Evolutionary conservation across 1,140 invertebrate genomes (phyloP), one percentile per base, ranked within the genome.

Genomic region (Myzus persicae): DNA sequence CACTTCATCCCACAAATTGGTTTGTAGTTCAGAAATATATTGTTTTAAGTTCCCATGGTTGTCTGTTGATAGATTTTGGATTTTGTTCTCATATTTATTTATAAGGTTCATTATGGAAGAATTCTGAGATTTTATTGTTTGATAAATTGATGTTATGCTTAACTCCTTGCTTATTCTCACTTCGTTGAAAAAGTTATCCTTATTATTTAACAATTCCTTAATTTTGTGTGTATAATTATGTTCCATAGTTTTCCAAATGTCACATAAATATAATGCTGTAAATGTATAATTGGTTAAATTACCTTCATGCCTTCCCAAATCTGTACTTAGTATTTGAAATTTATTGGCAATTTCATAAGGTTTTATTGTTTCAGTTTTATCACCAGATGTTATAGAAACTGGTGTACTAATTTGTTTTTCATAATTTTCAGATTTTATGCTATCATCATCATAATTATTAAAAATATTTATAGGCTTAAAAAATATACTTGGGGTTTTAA

Each of bases 201-300:
- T 91, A 91, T n/a, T 48, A 38, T 46, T 81, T 82, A 91, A 82
- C 20, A 91, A 38, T 48, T 91, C 76, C 26, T 82, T 91, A 48
- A 91, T 91, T 81, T 82, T 26, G 22, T 82, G 42, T n/a, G 26
- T 91, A 40, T 91, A 91, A 14, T 38, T 81, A 36, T 81, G 42
- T 82, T 91, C 90, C 90, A 91, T 91, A 38, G 40, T 46, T 48
- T 91, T n/a, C 90, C 90, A 91, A 20, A 82, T 91, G 38, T 91
- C n/a, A 82, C 90, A 38, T 91, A 91, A 91, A 48, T 91, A 81
- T 82, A 91, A 81, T 22, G 44, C 42, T 82, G 42, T 91, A 81
- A 82, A 51, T 38, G 46, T 89, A 54, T 89, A 46, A 38, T 91
- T 76, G 31, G 90, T 48, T 76, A 48, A 22, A 82, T 82, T 82